phyloP scores from a whole-genome alignment of 2,888 invertebrate species.

The Epicampocera succincta region DNA sequence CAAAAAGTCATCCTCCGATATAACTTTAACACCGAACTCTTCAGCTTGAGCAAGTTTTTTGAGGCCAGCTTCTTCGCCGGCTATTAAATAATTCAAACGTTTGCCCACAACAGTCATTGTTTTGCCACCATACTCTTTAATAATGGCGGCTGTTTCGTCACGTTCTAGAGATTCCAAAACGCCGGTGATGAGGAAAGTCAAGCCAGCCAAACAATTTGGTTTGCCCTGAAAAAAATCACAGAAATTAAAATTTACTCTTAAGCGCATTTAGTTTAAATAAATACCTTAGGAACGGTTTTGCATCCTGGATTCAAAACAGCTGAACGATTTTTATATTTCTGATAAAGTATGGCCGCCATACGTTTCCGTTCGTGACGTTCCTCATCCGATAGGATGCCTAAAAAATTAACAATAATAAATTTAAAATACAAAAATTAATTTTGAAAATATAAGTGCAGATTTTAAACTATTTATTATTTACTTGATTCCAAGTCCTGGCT shows the following conservation, averaged over 20 bases:
- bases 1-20: slow-evolving; percentile 92
- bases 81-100: slow-evolving; percentile 90
- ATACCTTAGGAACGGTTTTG: slow-evolving; percentile 91
- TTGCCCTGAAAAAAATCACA: slow-evolving; percentile 83
- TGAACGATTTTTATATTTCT: slow-evolving; percentile 88
- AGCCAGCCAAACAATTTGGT: slow-evolving; percentile 87
- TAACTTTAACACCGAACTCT: slow-evolving; percentile 86
- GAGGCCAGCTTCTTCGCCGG: slow-evolving; percentile 93
- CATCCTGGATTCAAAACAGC: slow-evolving; percentile 92
- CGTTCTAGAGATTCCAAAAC: slow-evolving; percentile 93
- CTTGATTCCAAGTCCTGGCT: slow-evolving; percentile 76
- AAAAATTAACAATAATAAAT: slow-evolving; percentile 1
- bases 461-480: slow-evolving; percentile 51
- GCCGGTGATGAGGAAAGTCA: slow-evolving; percentile 91
- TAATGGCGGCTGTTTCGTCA: slow-evolving; percentile 88
- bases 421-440: too few relatives aligned
- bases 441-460: background rate
- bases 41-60: slow-evolving; percentile 90
- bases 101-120: slow-evolving; percentile 88
- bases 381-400: slow-evolving; percentile 83
- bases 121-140: slow-evolving; percentile 91
- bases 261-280: background rate
- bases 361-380: slow-evolving; percentile 87
- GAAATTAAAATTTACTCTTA: background rate
- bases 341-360: slow-evolving; percentile 86